Evolutionary conservation across 30 jellyfish, hydroid and myxozoan species (phyloP), one percentile per base, ranked within the genome.

Genomic region (Morbakka virulenta): DNA sequence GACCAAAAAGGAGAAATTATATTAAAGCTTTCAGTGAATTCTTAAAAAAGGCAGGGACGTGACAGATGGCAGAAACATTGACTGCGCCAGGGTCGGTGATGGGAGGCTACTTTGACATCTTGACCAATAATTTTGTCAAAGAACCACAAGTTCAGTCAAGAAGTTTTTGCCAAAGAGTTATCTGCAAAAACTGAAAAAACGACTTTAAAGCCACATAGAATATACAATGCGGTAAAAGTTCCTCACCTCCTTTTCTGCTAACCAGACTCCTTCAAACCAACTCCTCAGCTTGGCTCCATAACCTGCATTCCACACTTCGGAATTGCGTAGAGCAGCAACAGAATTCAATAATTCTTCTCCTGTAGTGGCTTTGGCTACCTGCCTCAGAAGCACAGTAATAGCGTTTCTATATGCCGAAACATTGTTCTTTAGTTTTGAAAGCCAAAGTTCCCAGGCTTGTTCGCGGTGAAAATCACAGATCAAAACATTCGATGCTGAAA

Each of bases 361-460:
- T 6, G 82, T 4, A 20, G 30, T 26, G 34, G 87, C 77, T 35
- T 28, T 52, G 17, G 87, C 77, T 11, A 75, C 49, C 1, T 36
- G 28, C 14, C 87, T 50, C 35, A 75, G 33, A 21, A 6, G 34
- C 24, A 49, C 49, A 1, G 62, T 36, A 11, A 53, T 36, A 3
- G 26, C 87, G 26, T 20, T 77, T 67, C 29, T 75, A 9, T 32
- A 21, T 0, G 41, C 25, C 30, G 57, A 20, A 20, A 47, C 77
- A 30, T 36, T 36, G 33, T 75, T 52, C 13, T 29, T 52, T 1
- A 27, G 14, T 31, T 75, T 75, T 33, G 31, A 4, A 0, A 68
- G 65, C 84, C 91, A 77, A 34, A 70, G 83, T 24, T 72, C 74
- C 83, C 83, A 72, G 6, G 83, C 83, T 48, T 72, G 83, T 26